Conservation (phyloP, 2,888 invertebrate genomes). For the Lordiphosa andalusiaca region DNA sequence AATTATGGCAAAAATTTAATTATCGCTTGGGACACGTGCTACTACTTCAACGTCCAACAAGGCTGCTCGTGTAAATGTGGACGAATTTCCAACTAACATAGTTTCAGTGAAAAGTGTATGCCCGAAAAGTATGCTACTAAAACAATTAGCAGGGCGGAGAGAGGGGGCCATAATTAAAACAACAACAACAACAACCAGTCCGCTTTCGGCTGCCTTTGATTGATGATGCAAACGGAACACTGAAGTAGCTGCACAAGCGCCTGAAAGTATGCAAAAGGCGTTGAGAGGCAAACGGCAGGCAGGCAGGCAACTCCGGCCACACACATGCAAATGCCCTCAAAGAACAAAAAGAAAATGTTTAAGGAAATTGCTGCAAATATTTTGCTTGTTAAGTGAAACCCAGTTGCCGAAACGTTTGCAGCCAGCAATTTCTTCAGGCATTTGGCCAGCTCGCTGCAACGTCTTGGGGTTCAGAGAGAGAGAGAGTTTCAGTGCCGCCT, state of each 20-base stretch:
- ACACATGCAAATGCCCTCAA: constrained; percentile 17
- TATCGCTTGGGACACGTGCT: constrained; percentile 61
- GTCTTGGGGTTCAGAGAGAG: constrained; percentile 28
- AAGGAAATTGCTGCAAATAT: constrained; percentile 76
- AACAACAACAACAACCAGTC: constrained; percentile 33
- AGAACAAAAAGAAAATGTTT: constrained; percentile 68
- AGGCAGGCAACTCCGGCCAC: constrained; percentile 38
- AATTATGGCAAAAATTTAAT: constrained; percentile 66
- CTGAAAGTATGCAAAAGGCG: constrained; percentile 62
- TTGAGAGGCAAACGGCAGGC: constrained; percentile 30
- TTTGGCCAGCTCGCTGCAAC: constrained; percentile 38
- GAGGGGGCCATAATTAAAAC: constrained; percentile 62
- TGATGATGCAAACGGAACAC: constrained; percentile 54
- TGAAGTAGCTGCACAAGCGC: constrained; percentile 29
- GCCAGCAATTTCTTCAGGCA: constrained; percentile 66
- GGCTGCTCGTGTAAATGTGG: background rate
- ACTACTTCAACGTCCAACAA: constrained; percentile 2
- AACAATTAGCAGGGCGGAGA: constrained; percentile 61
- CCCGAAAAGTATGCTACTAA: constrained; percentile 70
- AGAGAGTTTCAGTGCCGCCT: constrained; percentile 5
- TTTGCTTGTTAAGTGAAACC: constrained; percentile 76
- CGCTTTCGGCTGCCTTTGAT: constrained; percentile 53
- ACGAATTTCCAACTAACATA: constrained; percentile 52
- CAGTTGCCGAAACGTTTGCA: constrained; percentile 61
- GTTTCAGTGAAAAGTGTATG: constrained; percentile 42